A percentile compares a stretch with the other conserved stretches of the same genome.
Conservation (phyloP, 2,888 invertebrate species). For the Dasysyrphus tricinctus region DNA sequence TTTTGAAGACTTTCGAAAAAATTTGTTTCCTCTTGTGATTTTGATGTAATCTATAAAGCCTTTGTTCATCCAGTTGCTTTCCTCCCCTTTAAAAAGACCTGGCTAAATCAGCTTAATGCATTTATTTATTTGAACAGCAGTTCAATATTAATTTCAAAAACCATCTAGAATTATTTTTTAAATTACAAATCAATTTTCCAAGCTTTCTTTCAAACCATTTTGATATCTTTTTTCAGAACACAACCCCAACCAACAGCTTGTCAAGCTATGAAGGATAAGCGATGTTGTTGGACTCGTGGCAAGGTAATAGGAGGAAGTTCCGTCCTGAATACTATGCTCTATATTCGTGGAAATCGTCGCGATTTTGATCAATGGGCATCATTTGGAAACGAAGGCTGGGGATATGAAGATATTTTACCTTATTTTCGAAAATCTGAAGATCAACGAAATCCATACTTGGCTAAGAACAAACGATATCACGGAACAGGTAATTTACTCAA, state of each 20-base stretch:
- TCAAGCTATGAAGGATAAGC: conserved; percentile 92
- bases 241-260: conserved; percentile 93
- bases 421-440: conserved; percentile 95
- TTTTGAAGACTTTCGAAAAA: no score
- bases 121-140: no score
- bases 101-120: no score
- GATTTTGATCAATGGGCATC: conserved; percentile 95
- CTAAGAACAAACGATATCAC: conserved; percentile 89
- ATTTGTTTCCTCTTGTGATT: no score
- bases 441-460: conserved; percentile 94
- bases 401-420: conserved; percentile 90
- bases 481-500: conserved; percentile 85
- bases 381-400: conserved; percentile 94
- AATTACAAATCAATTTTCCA: no score
- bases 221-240: conserved; percentile 85
- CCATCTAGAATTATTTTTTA: no score
- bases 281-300: conserved; percentile 95
- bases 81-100: no score
- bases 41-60: no score
- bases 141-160: no score
- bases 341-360: conserved; percentile 92
- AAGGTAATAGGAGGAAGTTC: conserved; percentile 95
- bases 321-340: conserved; percentile 95
- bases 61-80: no score
- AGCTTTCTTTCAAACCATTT: no score